Percentiles rank a stretch among this genome's conserved stretches.
phyloP scores from a whole-genome alignment of 2,797 vertebrate species.

The Kryptopterus vitreolus region DNA sequence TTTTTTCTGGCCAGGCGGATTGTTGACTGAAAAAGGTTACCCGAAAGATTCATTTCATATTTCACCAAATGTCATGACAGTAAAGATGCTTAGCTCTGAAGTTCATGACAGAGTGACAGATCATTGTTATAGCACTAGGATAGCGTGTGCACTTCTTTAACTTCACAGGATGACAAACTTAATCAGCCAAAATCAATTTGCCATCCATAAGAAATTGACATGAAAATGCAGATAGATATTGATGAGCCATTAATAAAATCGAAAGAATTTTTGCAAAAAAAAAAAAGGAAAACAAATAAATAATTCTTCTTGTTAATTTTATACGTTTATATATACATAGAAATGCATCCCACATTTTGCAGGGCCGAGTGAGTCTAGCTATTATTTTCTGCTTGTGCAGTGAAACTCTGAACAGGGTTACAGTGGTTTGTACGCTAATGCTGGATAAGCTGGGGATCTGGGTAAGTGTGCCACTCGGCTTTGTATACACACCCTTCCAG shows the following conservation, averaged over 20 bases:
- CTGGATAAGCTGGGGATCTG: constrained; percentile 36
- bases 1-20: constrained; percentile 29
- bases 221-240: not conserved
- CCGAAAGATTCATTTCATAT: not conserved
- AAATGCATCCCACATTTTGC: not conserved
- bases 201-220: not conserved
- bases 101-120: not conserved
- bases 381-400: not conserved
- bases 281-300: not conserved
- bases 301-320: not conserved
- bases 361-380: not conserved
- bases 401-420: not conserved
- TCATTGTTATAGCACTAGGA: not conserved
- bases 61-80: not conserved
- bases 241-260: not conserved
- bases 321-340: not conserved
- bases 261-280: not conserved
- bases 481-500: constrained; percentile 46
- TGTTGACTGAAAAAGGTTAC: not conserved
- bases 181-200: not conserved
- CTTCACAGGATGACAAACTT: not conserved
- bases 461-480: constrained; percentile 43
- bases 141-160: not conserved
- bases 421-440: constrained; percentile 38
- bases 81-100: not conserved